Evolutionary conservation across 2,113 vertebrate genomes (phyloP).

Genomic region (Rhegmatorhina hoffmannsi): DNA sequence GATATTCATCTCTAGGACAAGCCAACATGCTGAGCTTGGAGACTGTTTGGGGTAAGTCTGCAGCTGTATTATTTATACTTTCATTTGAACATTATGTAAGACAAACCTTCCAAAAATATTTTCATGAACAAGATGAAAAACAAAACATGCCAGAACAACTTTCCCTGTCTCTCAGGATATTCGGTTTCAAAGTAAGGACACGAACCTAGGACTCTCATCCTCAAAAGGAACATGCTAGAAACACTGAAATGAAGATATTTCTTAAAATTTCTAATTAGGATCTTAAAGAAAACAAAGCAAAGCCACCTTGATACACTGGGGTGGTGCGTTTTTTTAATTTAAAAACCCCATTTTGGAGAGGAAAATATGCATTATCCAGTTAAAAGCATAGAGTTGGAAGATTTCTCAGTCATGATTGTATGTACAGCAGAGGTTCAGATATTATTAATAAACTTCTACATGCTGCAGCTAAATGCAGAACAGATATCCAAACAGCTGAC

Average conservation of each 20-base stretch:
- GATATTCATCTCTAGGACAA: background rate
- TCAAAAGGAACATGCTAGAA: background rate
- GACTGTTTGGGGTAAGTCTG: background rate
- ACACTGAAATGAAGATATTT: background rate
- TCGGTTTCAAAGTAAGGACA: background rate
- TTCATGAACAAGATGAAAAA: background rate
- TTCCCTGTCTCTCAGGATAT: background rate
- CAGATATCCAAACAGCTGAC: background rate
- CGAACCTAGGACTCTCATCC: fast-evolving
- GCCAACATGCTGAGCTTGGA: background rate
- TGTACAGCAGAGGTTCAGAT: background rate
- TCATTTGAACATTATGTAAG: background rate
- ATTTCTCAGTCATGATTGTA: background rate
- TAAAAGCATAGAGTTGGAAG: background rate
- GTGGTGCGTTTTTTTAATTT: background rate
- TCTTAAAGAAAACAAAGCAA: background rate
- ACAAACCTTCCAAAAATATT: background rate
- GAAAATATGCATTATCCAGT: background rate
- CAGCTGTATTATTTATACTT: background rate
- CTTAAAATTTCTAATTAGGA: background rate
- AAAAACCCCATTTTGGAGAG: background rate
- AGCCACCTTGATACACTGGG: background rate
- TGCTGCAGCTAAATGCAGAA: background rate
- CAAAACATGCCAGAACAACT: background rate
- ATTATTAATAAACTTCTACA: background rate